Conservation (phyloP, 2,888 invertebrate genomes). For the Tridacna crocea region DNA sequence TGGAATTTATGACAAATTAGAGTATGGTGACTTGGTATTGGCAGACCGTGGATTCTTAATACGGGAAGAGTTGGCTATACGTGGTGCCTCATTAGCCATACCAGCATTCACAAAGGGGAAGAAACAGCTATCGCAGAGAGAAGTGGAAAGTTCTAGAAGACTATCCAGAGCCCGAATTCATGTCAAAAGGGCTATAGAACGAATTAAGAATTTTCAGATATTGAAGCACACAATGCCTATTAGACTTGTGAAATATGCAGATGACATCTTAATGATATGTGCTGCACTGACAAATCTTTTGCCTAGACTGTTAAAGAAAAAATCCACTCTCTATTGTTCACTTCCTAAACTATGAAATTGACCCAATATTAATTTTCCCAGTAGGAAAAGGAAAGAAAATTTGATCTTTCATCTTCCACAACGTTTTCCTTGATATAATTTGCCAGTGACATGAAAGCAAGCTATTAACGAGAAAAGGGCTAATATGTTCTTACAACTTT, state of each 20-base stretch:
- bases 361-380: no score
- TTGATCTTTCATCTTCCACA: no score
- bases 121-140: conserved; percentile 9
- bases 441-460: no score
- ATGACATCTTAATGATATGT: conserved; percentile 30
- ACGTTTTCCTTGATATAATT: no score
- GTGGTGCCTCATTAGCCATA: conserved; percentile 20
- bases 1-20: conserved; percentile 29
- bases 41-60: conserved; percentile 45
- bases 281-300: conserved; percentile 13
- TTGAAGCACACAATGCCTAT: conserved; percentile 19
- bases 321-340: no score
- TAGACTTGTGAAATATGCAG: neutral
- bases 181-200: conserved; percentile 33
- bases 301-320: conserved; percentile 19
- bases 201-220: conserved; percentile 32
- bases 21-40: conserved; percentile 31
- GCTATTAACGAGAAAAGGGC: no score
- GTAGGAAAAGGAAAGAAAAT: no score
- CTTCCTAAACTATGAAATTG: no score
- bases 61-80: conserved; percentile 27
- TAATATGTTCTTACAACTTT: no score
- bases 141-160: conserved; percentile 25
- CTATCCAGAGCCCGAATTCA: conserved; percentile 30
- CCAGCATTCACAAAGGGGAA: conserved; percentile 37